Conservation (phyloP, 2,888 invertebrate species). For the Sarcophaga variegata region DNA sequence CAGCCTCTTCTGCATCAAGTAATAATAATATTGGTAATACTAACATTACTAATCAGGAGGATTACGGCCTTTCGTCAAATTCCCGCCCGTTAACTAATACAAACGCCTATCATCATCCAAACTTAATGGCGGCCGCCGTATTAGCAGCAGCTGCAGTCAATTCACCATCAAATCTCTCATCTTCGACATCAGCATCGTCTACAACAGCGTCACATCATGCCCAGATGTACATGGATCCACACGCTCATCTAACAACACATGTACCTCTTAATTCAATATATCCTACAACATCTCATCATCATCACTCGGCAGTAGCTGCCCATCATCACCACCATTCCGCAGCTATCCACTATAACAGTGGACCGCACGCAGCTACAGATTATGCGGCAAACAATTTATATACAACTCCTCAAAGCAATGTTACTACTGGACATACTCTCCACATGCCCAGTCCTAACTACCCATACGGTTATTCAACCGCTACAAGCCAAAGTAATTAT, state of each 20-base stretch:
- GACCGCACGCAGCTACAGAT: constrained; percentile 80
- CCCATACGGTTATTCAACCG: constrained; percentile 81
- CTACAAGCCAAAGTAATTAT: constrained; percentile 71
- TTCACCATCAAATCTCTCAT: constrained; percentile 72
- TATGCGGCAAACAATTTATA: constrained; percentile 73
- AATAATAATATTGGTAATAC: constrained; percentile 25
- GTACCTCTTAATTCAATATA: constrained; percentile 83
- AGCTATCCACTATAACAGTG: constrained; percentile 71
- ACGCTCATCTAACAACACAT: constrained; percentile 76
- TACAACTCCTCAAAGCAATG: constrained; percentile 52
- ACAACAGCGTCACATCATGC: constrained; percentile 62
- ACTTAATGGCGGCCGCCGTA: constrained; percentile 81
- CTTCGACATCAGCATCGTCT: constrained; percentile 37
- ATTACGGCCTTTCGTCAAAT: constrained; percentile 50
- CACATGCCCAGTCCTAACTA: constrained; percentile 88
- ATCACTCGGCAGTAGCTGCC: constrained; percentile 75
- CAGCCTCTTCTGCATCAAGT: constrained; percentile 75
- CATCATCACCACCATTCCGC: constrained; percentile 63
- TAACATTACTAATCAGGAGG: constrained; percentile 67
- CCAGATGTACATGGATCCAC: constrained; percentile 82
- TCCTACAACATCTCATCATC: constrained; percentile 70
- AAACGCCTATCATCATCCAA: constrained; percentile 79
- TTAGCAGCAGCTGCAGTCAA: constrained; percentile 74
- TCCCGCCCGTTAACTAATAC: constrained; percentile 63
- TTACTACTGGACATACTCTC: constrained; percentile 83